Conservation (phyloP, 1,140 invertebrate genomes). For the Cydia fagiglandana region DNA sequence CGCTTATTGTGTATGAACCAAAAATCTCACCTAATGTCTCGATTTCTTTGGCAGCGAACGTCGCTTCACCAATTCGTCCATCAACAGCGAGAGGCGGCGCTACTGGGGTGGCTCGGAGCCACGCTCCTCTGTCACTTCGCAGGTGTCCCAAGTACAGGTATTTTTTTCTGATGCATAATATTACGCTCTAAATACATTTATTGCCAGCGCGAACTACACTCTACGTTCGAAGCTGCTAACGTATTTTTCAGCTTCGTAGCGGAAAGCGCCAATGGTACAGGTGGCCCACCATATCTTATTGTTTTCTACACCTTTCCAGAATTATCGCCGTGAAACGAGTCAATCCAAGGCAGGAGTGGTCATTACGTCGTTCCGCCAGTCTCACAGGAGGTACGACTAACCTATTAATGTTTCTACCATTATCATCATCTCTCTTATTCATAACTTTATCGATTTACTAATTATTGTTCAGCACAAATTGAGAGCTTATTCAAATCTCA, state of each 20-base stretch:
- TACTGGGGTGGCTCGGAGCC: slow-evolving; percentile 78
- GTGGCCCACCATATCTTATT: background rate
- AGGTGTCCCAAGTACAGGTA: slow-evolving; percentile 71
- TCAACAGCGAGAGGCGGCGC: slow-evolving; percentile 66
- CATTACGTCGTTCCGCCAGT: slow-evolving; percentile 94
- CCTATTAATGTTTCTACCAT: background rate
- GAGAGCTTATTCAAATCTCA: slow-evolving; percentile 48
- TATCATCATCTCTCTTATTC: slow-evolving; percentile 26
- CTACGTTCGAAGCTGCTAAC: no score
- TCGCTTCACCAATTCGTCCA: slow-evolving; percentile 66
- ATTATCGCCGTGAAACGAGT: slow-evolving; percentile 74
- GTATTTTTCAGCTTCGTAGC: no score
- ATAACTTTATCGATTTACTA: slow-evolving; percentile 36
- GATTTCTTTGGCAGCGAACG: slow-evolving; percentile 51
- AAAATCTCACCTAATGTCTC: background rate
- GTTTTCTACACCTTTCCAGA: slow-evolving; percentile 48
- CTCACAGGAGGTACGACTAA: slow-evolving; percentile 88
- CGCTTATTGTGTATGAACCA: no score
- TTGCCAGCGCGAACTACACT: no score
- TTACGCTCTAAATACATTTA: no score
- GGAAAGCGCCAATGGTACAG: no score
- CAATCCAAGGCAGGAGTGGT: slow-evolving; percentile 90
- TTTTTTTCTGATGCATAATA: background rate
- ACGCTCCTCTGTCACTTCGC: slow-evolving; percentile 72
- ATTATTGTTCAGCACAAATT: slow-evolving; percentile 44